Base-by-base conservation (phyloP, 2,797 vertebrate species). In the Crocidura indochinensis region DNA sequence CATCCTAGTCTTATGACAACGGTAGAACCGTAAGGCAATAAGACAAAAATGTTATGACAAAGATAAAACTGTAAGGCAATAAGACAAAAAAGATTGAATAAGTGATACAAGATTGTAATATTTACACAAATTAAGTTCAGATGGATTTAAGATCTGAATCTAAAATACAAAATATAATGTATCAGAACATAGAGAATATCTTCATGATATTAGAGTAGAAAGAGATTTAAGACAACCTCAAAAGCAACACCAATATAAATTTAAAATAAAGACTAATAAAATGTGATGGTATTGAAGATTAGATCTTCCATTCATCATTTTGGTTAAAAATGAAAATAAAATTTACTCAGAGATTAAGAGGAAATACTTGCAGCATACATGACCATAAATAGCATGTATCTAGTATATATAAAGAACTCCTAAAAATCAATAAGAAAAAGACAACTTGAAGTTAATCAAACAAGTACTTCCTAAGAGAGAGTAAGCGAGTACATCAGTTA, bases 351-450 rank as follows among this genome's bases (percentile, higher is more conserved):
- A 62, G 29, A 24, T 15, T 4, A 8, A 10, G 20, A 82, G 24
- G 71, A 51, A 14, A n/a, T 44, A 29, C 51, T 29, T 65, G 51
- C 10, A 67, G 65, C n/a, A 51, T 64, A 60, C 44, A 12, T 10
- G 49, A 53, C 31, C 79, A 65, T 9, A 65, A 67, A 76, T 46
- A 53, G 12, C 75, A 84, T 31, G 8, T 20, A 49, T 20, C 51
- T 53, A 53, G 51, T 53, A 10, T 38, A 38, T 38, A 38, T 53
- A 53, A 53, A 53, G 51, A 53, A 47, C 47, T 31, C 73, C 87
- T 67, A 80, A 75, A 80, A 87, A 49, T 87, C 83, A 80, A n/a
- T 60, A 72, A 5, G n/a, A 53, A 53, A 53, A 88, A 84, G 69
- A 15, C 74, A 84, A 60, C 46, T 46, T 56, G 22, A 65, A 84